These are phyloP conservation scores for Drosophila littoralis DNA, from an alignment of 1,140 invertebrate species.

Conservation along the genomic window DNA sequence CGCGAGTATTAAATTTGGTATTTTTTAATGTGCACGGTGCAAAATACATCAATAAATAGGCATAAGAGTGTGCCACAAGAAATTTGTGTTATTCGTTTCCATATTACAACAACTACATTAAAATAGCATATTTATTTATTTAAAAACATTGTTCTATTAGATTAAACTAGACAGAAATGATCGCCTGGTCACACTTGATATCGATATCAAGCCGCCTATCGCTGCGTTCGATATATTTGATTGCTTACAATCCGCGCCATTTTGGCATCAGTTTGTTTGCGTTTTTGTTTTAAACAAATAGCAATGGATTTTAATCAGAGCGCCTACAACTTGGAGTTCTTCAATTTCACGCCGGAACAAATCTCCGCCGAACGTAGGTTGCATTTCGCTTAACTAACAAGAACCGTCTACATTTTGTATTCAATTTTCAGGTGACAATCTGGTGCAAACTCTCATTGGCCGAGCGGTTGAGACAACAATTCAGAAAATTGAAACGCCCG, in stretches of 20 bases:
- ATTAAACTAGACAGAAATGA: not conserved
- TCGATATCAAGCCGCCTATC: conserved; percentile 27
- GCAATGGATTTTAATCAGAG: conserved; percentile 49
- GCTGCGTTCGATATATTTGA: conserved; percentile 3
- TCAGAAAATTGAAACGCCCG: conserved; percentile 54
- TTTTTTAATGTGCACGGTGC: not conserved
- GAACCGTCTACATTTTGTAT: not conserved
- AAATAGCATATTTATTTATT: not conserved
- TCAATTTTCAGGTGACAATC: conserved; percentile 44
- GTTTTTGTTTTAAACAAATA: not conserved
- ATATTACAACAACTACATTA: too few species aligned
- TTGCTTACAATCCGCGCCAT: conserved; percentile 18
- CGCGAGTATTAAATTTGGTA: not conserved
- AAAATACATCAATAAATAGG: not conserved
- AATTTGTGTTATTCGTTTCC: too few species aligned
- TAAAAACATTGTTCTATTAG: not conserved
- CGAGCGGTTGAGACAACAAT: conserved; percentile 49
- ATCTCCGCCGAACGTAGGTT: conserved; percentile 63
- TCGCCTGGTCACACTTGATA: conserved; percentile 19
- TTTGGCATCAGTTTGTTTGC: conserved; percentile 39
- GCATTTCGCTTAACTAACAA: not conserved
- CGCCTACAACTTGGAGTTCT: conserved; percentile 62
- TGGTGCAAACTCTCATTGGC: conserved; percentile 44
- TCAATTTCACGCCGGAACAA: conserved; percentile 66
- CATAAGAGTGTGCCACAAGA: too few species aligned